Conservation (phyloP, 1,140 invertebrate genomes). For the Drosophila santomea region DNA sequence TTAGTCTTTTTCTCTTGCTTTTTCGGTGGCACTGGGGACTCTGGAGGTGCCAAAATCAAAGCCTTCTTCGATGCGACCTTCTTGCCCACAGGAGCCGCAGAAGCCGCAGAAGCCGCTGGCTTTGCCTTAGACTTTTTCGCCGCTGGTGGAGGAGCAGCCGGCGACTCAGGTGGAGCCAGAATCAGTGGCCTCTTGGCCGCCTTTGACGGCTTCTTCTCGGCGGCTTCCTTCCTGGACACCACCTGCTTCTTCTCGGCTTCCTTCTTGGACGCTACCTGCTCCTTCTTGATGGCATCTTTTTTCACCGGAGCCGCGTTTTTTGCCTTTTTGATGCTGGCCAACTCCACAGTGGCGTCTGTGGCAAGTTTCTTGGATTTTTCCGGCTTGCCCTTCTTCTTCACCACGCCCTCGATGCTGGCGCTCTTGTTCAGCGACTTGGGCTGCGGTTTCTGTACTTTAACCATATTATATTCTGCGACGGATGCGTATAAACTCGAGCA, state of each 20-base stretch:
- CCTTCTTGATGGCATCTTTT: slow-evolving; percentile 6
- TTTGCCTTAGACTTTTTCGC: neutral
- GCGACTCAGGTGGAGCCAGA: slow-evolving; percentile 24
- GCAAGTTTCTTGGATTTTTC: slow-evolving; percentile 44
- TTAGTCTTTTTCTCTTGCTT: slow-evolving; percentile 29
- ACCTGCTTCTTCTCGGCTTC: neutral
- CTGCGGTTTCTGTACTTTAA: slow-evolving; percentile 71
- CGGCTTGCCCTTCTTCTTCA: slow-evolving; percentile 56
- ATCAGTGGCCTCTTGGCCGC: slow-evolving; percentile 47
- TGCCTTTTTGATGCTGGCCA: slow-evolving; percentile 9
- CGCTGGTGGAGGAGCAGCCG: neutral
- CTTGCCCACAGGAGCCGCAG: neutral
- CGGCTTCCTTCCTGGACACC: neutral
- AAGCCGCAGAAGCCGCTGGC: too few relatives aligned
- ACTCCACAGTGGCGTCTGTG: slow-evolving; percentile 4
- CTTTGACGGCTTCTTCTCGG: slow-evolving; percentile 19
- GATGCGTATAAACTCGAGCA: neutral
- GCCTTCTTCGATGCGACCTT: slow-evolving; percentile 1
- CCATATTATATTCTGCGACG: slow-evolving; percentile 42
- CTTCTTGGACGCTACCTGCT: neutral
- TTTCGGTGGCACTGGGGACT: slow-evolving; percentile 26
- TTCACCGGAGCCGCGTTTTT: slow-evolving; percentile 16
- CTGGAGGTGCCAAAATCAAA: slow-evolving; percentile 26
- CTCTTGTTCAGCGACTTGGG: slow-evolving; percentile 65
- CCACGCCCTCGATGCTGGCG: slow-evolving; percentile 40